phyloP scores from a whole-genome alignment of 1,140 invertebrate species.

The Pomacea maculata region DNA sequence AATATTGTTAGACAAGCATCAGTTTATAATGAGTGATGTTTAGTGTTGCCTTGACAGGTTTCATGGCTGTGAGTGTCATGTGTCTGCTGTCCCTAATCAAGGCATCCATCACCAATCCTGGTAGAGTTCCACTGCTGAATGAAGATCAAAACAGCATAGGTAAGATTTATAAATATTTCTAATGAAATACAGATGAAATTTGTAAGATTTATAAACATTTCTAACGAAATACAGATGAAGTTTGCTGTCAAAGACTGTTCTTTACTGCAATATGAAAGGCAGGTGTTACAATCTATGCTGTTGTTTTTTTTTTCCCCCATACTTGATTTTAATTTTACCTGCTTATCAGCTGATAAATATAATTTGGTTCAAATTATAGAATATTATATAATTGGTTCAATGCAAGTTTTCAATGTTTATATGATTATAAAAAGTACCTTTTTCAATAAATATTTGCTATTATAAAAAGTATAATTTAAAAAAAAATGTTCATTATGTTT shows the following conservation, averaged over 20 bases:
- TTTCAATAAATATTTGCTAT: too few relatives aligned
- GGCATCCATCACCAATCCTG: slow-evolving; percentile 53
- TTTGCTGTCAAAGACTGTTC: too few relatives aligned
- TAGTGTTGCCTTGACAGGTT: slow-evolving; percentile 12
- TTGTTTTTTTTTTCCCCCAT: too few relatives aligned
- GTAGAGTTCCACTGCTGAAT: slow-evolving; percentile 43
- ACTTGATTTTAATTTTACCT: slow-evolving; percentile 1
- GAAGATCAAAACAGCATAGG: slow-evolving; percentile 22
- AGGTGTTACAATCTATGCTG: too few relatives aligned
- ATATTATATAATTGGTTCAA: too few relatives aligned
- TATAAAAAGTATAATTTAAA: not conserved
- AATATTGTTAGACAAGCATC: too few relatives aligned
- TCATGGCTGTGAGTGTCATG: slow-evolving; percentile 16
- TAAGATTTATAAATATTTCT: not conserved
- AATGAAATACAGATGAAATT: not conserved
- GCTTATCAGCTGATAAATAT: not conserved
- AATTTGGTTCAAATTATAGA: too few relatives aligned
- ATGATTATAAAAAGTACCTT: too few relatives aligned
- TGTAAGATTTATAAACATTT: not conserved
- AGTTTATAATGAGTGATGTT: not conserved
- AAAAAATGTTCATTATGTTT: not conserved
- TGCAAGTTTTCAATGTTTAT: too few relatives aligned
- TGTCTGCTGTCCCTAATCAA: slow-evolving; percentile 51
- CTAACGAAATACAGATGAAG: too few relatives aligned
- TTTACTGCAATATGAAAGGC: too few relatives aligned